Percentiles rank a stretch among this genome's conserved stretches.
Evolutionary conservation across 2,797 vertebrate species (phyloP).

Genomic region (Coendou prehensilis): DNA sequence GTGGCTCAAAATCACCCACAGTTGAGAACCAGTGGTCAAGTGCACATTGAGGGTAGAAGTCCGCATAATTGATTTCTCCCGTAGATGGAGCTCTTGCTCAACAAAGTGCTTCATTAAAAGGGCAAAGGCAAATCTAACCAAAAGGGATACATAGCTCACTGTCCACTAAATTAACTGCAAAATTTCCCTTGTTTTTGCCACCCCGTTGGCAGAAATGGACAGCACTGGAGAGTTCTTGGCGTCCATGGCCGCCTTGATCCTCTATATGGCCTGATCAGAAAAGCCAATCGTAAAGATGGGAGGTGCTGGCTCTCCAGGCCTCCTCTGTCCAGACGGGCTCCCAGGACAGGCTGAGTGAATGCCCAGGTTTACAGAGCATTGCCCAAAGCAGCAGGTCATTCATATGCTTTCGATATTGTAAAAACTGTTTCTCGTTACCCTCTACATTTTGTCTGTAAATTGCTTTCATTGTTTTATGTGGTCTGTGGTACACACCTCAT

Average conservation of each 20-base stretch:
- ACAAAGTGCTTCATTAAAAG: constrained; percentile 70
- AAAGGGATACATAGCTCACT: not conserved
- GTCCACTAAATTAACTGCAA: not conserved
- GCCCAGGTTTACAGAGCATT: not conserved
- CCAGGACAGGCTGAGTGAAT: not conserved
- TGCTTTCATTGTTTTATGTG: constrained; percentile 71
- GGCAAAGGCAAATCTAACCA: not conserved
- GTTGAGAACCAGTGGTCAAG: not conserved
- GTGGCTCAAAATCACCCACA: not conserved
- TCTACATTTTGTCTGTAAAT: constrained; percentile 70
- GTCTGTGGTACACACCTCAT: constrained; percentile 76
- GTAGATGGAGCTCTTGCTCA: constrained; percentile 88
- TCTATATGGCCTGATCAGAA: not conserved
- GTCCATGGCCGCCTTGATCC: not conserved
- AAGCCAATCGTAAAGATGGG: not conserved
- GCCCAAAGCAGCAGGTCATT: not conserved
- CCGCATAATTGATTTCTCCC: constrained; percentile 69
- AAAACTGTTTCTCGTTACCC: constrained; percentile 33
- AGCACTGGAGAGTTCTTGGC: not conserved
- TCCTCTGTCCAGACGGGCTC: not conserved
- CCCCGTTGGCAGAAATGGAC: not conserved
- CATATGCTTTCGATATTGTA: constrained; percentile 66
- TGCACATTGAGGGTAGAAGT: not conserved
- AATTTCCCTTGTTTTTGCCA: not conserved
- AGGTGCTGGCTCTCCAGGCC: not conserved